Base-by-base conservation (phyloP, 2,888 invertebrate species). In the Eupithecia subfuscata region DNA sequence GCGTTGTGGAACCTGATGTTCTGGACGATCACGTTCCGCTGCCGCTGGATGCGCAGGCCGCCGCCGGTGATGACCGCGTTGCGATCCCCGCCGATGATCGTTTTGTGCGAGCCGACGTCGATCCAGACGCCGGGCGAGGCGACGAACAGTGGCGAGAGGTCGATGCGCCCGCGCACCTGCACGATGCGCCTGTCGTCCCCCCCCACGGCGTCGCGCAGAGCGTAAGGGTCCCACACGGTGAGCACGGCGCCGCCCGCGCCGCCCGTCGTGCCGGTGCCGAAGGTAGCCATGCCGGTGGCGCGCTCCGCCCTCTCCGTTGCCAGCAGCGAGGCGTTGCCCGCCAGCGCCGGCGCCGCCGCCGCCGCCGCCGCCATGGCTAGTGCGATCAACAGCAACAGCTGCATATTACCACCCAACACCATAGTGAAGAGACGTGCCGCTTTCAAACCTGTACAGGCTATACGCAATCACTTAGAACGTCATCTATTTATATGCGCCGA, bases 1-100 rank as follows among this genome's bases (percentile, higher is more conserved):
- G 81, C 78, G 70, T 81, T 81, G 37, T 14, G 25, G 69, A 81
- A 79, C 63, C 77, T 76, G 22, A 81, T 73, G 71, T 81, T 75
- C 48, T 73, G 76, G 30, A 81, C 69, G 45, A 80, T 81, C 37
- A 81, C 78, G 34, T 81, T 79, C 65, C 67, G 34, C 5, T 16
- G 8, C 25, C n/a, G 12, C n/a, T 22, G 52, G 56, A 80, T 75
- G 12, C 78, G 71, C 18, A 81, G 71, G 2, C 81, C 80, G 16
- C 81, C 81, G 43, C 80, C 81, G 63, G 37, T 37, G 45, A 81
- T 80, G 34, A 45, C 37, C 14, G 81, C 81, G 18, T 75, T 69
- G 43, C 6, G 11, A 60, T 80, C 77, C 6, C 75, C 75, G 9
- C 81, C 81, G 34, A 76, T 52, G 69, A 81, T 78, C 37, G 75